phyloP scores from a whole-genome alignment of 2,113 vertebrate species.

The Phocoena phocoena region DNA sequence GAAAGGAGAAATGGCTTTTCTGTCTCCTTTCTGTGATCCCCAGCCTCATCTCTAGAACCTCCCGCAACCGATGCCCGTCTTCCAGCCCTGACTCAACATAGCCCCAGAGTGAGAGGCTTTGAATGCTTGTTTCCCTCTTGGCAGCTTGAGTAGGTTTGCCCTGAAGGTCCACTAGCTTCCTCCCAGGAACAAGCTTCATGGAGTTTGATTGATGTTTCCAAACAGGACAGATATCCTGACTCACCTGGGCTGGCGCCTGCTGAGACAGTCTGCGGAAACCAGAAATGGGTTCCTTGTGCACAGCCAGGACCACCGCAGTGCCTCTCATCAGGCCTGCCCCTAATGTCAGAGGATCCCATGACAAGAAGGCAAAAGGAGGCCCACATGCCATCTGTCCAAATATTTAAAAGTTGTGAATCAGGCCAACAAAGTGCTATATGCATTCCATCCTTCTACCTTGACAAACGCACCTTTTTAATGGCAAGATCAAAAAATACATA shows the following conservation, averaged over 20 bases:
- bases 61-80: background rate
- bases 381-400: background rate
- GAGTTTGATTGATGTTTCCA: background rate
- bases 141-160: background rate
- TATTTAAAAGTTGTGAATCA: background rate
- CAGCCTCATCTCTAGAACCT: background rate
- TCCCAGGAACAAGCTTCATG: background rate
- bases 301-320: background rate
- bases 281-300: background rate
- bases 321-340: background rate
- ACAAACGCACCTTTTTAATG: background rate
- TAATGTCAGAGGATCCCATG: background rate
- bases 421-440: background rate
- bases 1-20: background rate
- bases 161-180: background rate
- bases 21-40: background rate
- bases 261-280: background rate
- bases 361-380: background rate
- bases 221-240: background rate
- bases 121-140: background rate
- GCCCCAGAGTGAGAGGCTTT: background rate
- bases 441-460: background rate
- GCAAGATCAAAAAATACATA: background rate
- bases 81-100: background rate
- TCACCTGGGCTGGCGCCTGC: background rate